These are phyloP conservation scores for Gryllus longicercus DNA, from an alignment of 2,888 invertebrate species.

Conservation along the genomic window DNA sequence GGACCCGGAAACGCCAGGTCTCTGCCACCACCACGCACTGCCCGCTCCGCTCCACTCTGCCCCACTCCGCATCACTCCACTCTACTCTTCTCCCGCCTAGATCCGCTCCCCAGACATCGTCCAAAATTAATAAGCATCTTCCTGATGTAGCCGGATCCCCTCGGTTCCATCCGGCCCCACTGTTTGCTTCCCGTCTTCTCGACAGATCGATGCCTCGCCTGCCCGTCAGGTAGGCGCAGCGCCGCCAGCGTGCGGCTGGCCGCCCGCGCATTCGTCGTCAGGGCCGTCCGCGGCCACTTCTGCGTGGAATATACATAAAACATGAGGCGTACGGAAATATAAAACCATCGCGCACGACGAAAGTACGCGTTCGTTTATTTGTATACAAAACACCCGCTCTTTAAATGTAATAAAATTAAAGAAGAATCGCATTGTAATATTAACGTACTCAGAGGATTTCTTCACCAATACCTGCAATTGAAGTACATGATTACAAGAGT, in stretches of 20 bases:
- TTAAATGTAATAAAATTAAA: too few species aligned
- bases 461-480: too few species aligned
- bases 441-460: too few species aligned
- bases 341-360: too few species aligned
- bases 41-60: background rate
- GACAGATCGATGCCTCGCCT: conserved; percentile 7
- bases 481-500: too few species aligned
- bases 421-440: too few species aligned
- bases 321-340: background rate
- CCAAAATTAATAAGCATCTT: conserved; percentile 17
- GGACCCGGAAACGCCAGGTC: background rate
- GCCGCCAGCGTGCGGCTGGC: background rate
- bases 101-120: conserved; percentile 17
- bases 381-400: too few species aligned
- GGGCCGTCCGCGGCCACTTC: background rate
- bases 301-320: background rate
- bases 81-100: background rate
- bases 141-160: background rate
- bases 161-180: conserved; percentile 9
- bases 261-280: background rate
- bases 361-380: too few species aligned
- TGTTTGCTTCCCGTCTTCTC: background rate
- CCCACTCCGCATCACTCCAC: background rate
- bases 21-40: background rate
- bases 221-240: background rate